Evolutionary conservation across 2,113 vertebrate genomes (phyloP).

Genomic region (Ciconia boyciana): DNA sequence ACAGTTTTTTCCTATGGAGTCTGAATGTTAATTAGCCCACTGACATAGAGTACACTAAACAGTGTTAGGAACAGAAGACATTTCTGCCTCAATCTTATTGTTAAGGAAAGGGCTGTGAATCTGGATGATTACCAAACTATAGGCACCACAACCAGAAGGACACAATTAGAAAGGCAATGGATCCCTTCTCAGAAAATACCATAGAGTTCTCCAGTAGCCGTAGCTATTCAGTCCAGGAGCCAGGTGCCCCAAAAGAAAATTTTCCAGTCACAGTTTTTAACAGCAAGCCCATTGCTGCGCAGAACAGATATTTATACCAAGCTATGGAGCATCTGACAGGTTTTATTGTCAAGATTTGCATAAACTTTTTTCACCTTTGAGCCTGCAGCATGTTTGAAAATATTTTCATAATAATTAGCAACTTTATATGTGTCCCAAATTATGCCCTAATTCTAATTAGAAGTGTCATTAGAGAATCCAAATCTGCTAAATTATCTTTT

Average conservation of each 20-base stretch:
- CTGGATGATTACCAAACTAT: not conserved
- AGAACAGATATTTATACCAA: not conserved
- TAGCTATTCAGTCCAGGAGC: not conserved
- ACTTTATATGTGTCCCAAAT: slow-evolving; percentile 47
- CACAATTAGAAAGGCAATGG: not conserved
- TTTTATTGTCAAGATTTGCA: slow-evolving; percentile 14
- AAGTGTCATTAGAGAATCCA: slow-evolving; percentile 40
- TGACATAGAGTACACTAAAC: not conserved
- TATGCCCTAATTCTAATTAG: slow-evolving; percentile 48
- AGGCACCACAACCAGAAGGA: not conserved
- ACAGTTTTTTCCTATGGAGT: not conserved
- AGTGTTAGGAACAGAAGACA: not conserved
- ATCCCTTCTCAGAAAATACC: not conserved
- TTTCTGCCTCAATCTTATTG: not conserved
- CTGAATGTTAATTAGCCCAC: not conserved
- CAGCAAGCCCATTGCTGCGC: not conserved
- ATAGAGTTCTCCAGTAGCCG: fast-evolving
- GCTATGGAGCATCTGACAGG: not conserved
- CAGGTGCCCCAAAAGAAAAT: not conserved
- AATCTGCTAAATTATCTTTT: slow-evolving; percentile 57
- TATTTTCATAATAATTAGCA: slow-evolving; percentile 55
- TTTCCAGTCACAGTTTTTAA: not conserved
- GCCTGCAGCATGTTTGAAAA: slow-evolving; percentile 32
- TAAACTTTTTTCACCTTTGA: slow-evolving; percentile 2
- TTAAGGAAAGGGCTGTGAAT: not conserved